Evolutionary conservation across 2,888 invertebrate genomes (phyloP).

Genomic region (Octonoba sinensis): DNA sequence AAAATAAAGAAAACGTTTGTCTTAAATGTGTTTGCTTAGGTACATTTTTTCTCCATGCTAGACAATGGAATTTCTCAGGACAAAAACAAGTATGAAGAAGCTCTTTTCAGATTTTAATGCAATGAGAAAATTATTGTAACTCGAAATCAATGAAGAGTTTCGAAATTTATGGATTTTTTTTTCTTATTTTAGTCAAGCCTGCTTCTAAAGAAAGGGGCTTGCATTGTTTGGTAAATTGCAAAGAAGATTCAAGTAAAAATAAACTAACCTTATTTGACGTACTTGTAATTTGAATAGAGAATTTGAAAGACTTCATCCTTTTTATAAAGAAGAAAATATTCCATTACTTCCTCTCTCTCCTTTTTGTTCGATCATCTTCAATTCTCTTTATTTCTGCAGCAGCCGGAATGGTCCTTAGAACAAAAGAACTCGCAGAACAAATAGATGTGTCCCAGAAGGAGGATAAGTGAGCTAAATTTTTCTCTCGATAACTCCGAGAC

Average conservation of each 20-base stretch:
- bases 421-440: background rate
- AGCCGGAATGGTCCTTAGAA: background rate
- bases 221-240: background rate
- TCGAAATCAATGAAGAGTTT: too few relatives aligned
- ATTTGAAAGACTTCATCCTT: background rate
- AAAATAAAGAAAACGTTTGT: too few relatives aligned
- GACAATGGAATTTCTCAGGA: too few relatives aligned
- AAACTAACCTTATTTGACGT: background rate
- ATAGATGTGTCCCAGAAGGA: background rate
- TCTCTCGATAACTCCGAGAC: background rate
- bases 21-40: too few relatives aligned
- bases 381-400: background rate
- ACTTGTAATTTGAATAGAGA: background rate
- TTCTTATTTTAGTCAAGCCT: too few relatives aligned
- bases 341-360: too few relatives aligned
- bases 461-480: conserved; percentile 5
- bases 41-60: too few relatives aligned
- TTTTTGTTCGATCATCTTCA: background rate
- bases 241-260: background rate
- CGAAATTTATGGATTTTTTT: too few relatives aligned
- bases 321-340: background rate
- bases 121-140: too few relatives aligned
- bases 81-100: too few relatives aligned
- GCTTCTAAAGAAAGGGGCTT: too few relatives aligned
- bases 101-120: too few relatives aligned